A percentile compares a stretch with the other conserved stretches of the same genome.
Conservation (phyloP, 2,797 vertebrate genomes). For the Glossophaga mutica region DNA sequence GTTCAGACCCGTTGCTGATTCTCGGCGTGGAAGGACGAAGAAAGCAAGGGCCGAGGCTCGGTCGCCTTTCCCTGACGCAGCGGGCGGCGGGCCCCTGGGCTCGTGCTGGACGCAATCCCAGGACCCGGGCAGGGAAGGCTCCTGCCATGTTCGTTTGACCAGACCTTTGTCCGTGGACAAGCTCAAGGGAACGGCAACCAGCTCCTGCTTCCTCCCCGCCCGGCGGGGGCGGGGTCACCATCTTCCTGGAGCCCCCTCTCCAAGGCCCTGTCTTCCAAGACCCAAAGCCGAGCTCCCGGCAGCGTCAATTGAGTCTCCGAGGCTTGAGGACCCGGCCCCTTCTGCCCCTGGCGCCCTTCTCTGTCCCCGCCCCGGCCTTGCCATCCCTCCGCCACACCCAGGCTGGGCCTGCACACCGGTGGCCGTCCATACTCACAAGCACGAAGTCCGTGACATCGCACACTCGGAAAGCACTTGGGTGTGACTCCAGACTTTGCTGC, state of each 20-base stretch:
- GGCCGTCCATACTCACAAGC: no score
- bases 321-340: background rate
- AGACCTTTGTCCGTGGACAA: background rate
- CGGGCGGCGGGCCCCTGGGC: background rate
- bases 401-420: no score
- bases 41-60: background rate
- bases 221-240: rapidly evolving
- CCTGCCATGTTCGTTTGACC: background rate
- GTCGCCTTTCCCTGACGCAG: background rate
- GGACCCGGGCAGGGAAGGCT: background rate
- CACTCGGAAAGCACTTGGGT: background rate
- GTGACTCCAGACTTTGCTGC: background rate
- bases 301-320: background rate
- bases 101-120: background rate
- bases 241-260: background rate
- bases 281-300: background rate
- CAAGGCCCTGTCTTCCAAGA: background rate
- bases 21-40: background rate
- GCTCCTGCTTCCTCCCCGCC: background rate
- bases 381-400: background rate
- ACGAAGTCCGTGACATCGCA: no score
- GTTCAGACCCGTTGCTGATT: background rate
- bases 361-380: background rate
- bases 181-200: background rate
- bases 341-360: background rate